These are phyloP conservation scores for Drosophila leontia DNA, from an alignment of 1,140 invertebrate species.

Conservation along the genomic window DNA sequence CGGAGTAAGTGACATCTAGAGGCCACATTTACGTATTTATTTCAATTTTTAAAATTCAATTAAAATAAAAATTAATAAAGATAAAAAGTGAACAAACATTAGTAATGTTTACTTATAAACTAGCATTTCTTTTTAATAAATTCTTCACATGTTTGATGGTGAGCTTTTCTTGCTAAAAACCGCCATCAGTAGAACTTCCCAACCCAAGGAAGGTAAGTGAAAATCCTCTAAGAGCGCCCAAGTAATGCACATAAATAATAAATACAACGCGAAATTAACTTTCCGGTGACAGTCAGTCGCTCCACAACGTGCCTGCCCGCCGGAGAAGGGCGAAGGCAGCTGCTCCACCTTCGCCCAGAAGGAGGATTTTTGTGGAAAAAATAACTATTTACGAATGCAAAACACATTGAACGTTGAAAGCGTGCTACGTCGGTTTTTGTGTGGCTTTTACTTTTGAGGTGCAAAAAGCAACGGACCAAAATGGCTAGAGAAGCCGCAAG, in stretches of 20 bases:
- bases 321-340: not conserved
- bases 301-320: constrained; percentile 13
- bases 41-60: not conserved
- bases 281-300: constrained; percentile 30
- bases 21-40: too few species aligned
- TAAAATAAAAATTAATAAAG: too few species aligned
- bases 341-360: not conserved
- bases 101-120: not conserved
- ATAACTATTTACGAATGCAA: constrained; percentile 77
- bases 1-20: not conserved
- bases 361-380: constrained; percentile 5
- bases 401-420: constrained; percentile 75
- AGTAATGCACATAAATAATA: constrained; percentile 78
- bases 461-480: constrained; percentile 51
- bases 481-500: constrained; percentile 1
- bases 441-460: constrained; percentile 67
- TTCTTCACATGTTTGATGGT: not conserved
- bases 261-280: constrained; percentile 77
- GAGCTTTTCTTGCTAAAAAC: constrained; percentile 1
- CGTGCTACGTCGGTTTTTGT: constrained; percentile 54
- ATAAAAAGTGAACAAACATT: not conserved
- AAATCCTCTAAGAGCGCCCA: constrained; percentile 66
- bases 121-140: not conserved
- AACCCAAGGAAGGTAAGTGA: constrained; percentile 54
- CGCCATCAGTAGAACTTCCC: too few species aligned